phyloP scores from a whole-genome alignment of 2,888 invertebrate genomes.

The Drosophila borborema region DNA sequence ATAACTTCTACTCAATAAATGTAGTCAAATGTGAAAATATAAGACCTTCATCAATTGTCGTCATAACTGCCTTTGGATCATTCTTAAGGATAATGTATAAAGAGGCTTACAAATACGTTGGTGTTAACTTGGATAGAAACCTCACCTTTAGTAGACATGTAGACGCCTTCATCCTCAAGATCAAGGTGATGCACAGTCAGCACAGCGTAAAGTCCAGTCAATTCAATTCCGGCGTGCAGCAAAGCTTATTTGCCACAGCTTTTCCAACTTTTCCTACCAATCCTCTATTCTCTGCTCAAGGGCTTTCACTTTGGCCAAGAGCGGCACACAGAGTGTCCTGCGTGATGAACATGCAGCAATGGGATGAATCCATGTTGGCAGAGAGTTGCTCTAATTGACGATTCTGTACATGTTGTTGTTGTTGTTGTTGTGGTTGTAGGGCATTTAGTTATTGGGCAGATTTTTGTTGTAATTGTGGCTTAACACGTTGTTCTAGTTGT shows the following conservation, averaged over 20 bases:
- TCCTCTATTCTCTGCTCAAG: background rate
- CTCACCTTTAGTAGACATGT: too few relatives aligned
- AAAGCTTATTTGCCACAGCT: constrained; percentile 27
- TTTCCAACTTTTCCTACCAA: constrained; percentile 29
- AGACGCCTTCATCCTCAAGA: too few relatives aligned
- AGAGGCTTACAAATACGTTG: too few relatives aligned
- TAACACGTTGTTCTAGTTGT: background rate
- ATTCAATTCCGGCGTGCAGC: background rate
- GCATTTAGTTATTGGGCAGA: background rate
- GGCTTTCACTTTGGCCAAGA: background rate
- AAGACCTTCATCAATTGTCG: too few relatives aligned
- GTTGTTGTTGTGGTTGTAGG: background rate
- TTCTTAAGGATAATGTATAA: too few relatives aligned
- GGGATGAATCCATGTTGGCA: constrained; percentile 6
- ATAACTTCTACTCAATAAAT: too few relatives aligned
- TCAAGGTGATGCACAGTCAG: background rate
- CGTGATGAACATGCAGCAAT: constrained; percentile 1
- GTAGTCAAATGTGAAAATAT: too few relatives aligned
- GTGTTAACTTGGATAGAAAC: too few relatives aligned
- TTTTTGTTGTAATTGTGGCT: background rate
- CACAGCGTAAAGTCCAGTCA: background rate
- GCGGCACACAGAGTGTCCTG: constrained; percentile 13
- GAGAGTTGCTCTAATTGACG: too few relatives aligned
- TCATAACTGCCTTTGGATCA: too few relatives aligned
- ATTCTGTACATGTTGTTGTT: background rate